These are phyloP conservation scores for Palloptera scutellata DNA, from an alignment of 2,888 invertebrate species.

Conservation along the genomic window DNA sequence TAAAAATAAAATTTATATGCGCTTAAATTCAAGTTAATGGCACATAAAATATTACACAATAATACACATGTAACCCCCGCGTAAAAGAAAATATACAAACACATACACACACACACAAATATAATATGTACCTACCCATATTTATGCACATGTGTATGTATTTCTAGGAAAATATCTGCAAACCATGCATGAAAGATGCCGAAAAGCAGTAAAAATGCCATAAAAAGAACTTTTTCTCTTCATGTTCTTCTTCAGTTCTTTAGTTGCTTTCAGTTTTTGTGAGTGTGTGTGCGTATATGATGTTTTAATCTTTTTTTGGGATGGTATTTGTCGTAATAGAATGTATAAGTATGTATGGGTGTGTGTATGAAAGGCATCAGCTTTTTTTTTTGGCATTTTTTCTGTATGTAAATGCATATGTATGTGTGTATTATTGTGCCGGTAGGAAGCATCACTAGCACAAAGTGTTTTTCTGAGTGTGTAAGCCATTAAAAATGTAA, in stretches of 20 bases:
- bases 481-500: constrained; percentile 32
- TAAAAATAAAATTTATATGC: neutral
- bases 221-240: constrained; percentile 11
- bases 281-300: neutral
- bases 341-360: too few species aligned
- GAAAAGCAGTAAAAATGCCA: constrained; percentile 27
- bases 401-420: neutral
- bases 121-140: too few species aligned
- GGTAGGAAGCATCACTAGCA: neutral
- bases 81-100: too few species aligned
- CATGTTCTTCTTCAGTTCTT: neutral
- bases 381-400: constrained; percentile 3
- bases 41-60: constrained; percentile 37
- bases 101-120: neutral
- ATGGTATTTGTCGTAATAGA: too few species aligned
- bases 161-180: neutral
- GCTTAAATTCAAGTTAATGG: constrained; percentile 32
- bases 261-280: neutral
- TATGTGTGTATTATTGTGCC: too few species aligned
- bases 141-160: constrained; percentile 3
- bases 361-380: neutral
- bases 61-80: constrained; percentile 28
- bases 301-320: too few species aligned
- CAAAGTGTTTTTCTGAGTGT: constrained; percentile 24
- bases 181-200: constrained; percentile 19